A percentile compares a stretch with the other conserved stretches of the same genome.
Conservation (phyloP, 2,888 invertebrate genomes). For the Drosophila aldrichi region DNA sequence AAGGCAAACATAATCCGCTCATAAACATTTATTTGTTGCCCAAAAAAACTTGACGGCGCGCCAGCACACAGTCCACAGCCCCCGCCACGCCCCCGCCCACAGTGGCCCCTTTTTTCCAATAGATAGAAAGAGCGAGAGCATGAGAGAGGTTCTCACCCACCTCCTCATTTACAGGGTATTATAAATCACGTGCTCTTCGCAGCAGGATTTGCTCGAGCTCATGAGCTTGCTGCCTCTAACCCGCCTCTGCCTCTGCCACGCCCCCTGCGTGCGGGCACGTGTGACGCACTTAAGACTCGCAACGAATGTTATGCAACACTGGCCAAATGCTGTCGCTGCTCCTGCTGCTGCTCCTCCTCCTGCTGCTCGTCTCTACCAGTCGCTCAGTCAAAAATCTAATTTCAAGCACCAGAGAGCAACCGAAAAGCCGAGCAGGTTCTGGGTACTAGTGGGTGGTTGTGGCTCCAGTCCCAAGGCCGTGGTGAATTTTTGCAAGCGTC, state of each 20-base stretch:
- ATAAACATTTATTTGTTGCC: slow-evolving; percentile 74
- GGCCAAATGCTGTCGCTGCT: slow-evolving; percentile 13
- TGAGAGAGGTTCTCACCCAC: slow-evolving; percentile 1
- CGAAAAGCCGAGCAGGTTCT: slow-evolving; percentile 10
- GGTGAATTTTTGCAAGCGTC: slow-evolving; percentile 35
- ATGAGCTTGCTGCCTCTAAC: neutral
- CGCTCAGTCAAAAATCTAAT: slow-evolving; percentile 70
- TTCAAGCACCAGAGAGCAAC: slow-evolving; percentile 75
- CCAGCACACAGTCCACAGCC: neutral
- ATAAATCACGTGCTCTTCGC: slow-evolving; percentile 46
- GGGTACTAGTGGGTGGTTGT: neutral
- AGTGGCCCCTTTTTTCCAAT: too few relatives aligned
- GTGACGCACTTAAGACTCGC: slow-evolving; percentile 59
- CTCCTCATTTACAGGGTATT: slow-evolving; percentile 3
- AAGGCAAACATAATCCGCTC: slow-evolving; percentile 79
- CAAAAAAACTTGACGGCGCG: slow-evolving; percentile 6
- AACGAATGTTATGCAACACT: slow-evolving; percentile 58
- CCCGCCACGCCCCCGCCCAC: neutral
- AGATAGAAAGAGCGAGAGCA: neutral
- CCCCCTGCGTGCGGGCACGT: slow-evolving; percentile 26
- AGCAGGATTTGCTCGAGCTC: slow-evolving; percentile 40
- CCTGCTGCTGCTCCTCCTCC: neutral
- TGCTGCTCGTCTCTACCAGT: slow-evolving; percentile 5
- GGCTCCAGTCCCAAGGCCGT: slow-evolving; percentile 30
- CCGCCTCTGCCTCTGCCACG: neutral